phyloP scores from a whole-genome alignment of 2,888 invertebrate genomes.

The Elmis aenea region DNA sequence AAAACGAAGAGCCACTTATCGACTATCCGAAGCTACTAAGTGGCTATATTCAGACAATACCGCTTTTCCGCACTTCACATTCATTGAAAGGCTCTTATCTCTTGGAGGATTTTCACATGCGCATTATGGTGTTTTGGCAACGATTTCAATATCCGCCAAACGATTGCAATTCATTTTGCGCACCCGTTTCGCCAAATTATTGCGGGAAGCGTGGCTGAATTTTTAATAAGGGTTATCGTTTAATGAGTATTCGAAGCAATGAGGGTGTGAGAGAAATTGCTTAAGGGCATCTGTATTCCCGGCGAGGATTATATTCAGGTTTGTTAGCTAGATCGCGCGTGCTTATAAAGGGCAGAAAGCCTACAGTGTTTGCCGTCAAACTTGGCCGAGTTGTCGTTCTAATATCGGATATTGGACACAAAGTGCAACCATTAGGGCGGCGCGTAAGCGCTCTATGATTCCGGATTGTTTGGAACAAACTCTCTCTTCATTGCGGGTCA shows the following conservation, averaged over 20 bases:
- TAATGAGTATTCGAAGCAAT: conserved; percentile 16
- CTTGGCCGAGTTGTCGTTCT: conserved; percentile 25
- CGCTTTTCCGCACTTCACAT: conserved; percentile 16
- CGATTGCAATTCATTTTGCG: conserved; percentile 19
- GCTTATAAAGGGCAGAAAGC: conserved; percentile 15
- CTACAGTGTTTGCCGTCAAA: conserved; percentile 13
- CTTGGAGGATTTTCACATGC: conserved; percentile 15
- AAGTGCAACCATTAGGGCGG: conserved; percentile 29
- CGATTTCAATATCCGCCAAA: conserved; percentile 18
- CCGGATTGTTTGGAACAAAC: conserved; percentile 22
- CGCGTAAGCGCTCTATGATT: conserved; percentile 18
- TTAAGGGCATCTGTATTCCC: conserved; percentile 8
- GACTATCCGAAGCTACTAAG: conserved; percentile 18
- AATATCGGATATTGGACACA: conserved; percentile 32
- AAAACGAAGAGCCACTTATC: conserved; percentile 16
- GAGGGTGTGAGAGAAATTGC: no score
- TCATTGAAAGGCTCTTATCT: conserved; percentile 14
- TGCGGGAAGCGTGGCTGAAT: conserved; percentile 14
- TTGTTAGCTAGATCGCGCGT: conserved; percentile 15
- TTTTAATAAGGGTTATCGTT: conserved; percentile 17
- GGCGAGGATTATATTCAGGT: conserved; percentile 12
- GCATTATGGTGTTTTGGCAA: conserved; percentile 18
- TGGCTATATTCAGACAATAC: conserved; percentile 18
- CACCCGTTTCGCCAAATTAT: conserved; percentile 19
- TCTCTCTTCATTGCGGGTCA: conserved; percentile 27